These are phyloP conservation scores for Pristionchus japonicus DNA, from an alignment of 2,888 invertebrate genomes.

Conservation along the genomic window DNA sequence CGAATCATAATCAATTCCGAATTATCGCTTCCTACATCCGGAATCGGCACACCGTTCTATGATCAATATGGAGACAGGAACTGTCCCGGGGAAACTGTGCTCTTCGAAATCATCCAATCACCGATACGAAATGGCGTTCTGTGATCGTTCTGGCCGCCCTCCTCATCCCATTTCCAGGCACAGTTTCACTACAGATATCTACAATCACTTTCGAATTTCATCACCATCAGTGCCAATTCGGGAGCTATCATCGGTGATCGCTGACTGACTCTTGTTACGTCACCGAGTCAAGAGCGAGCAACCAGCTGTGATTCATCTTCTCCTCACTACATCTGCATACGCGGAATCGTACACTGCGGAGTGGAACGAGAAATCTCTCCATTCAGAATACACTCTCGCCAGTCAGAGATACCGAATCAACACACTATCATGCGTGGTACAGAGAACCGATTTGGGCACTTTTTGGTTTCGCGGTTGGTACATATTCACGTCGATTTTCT, in stretches of 20 bases:
- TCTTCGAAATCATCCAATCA: too few species aligned
- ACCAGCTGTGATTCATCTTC: background rate
- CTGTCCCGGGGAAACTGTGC: too few species aligned
- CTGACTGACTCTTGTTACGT: background rate
- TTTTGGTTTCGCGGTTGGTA: too few species aligned
- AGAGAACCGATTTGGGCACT: too few species aligned
- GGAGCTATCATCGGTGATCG: background rate
- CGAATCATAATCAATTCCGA: background rate
- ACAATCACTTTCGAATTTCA: background rate
- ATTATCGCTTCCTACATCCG: background rate
- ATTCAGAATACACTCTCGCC: too few species aligned
- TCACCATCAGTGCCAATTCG: background rate
- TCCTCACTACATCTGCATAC: background rate
- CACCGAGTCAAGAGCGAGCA: background rate
- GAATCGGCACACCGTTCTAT: conserved; percentile 6
- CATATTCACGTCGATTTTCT: too few species aligned
- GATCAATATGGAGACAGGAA: background rate
- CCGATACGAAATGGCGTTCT: too few species aligned
- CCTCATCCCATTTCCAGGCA: too few species aligned
- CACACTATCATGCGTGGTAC: too few species aligned
- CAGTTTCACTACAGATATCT: background rate
- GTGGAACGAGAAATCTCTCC: too few species aligned
- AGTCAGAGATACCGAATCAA: background rate
- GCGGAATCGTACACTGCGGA: background rate
- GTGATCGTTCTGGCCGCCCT: too few species aligned